Evolutionary conservation across 1,140 invertebrate genomes (phyloP).

Genomic region (Ceratina australensis): DNA sequence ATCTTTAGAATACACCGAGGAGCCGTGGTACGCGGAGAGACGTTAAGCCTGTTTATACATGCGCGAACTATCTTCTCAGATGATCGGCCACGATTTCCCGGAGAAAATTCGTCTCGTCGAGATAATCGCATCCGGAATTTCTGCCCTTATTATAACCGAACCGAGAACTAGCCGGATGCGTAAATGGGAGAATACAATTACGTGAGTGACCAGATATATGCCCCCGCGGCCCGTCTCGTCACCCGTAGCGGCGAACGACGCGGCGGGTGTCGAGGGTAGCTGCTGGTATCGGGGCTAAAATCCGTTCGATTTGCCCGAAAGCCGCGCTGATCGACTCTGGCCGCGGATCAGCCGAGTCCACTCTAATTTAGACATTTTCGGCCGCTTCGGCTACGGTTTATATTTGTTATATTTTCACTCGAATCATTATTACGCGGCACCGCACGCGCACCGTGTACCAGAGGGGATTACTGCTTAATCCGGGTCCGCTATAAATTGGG

Average conservation of each 20-base stretch:
- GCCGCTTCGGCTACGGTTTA: conserved; percentile 13
- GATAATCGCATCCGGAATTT: conserved; percentile 14
- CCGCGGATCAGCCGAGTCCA: conserved; percentile 46
- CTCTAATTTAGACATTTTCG: conserved; percentile 62
- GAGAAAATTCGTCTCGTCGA: background rate
- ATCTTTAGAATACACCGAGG: no score
- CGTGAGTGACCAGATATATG: conserved; percentile 30
- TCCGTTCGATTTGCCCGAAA: conserved; percentile 45
- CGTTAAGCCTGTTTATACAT: no score
- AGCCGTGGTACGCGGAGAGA: no score
- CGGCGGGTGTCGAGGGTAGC: no score
- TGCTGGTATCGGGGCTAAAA: conserved; percentile 10
- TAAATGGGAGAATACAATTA: conserved; percentile 40
- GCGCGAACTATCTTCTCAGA: no score
- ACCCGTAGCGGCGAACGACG: background rate
- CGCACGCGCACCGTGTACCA: conserved; percentile 44
- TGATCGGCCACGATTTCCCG: background rate
- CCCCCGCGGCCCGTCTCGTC: no score
- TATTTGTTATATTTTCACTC: conserved; percentile 65
- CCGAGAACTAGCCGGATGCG: conserved; percentile 20
- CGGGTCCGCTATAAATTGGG: conserved; percentile 67
- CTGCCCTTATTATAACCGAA: conserved; percentile 25
- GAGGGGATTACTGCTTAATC: conserved; percentile 67
- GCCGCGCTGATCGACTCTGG: conserved; percentile 38
- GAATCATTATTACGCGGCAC: conserved; percentile 68